A percentile compares a stretch with the other conserved stretches of the same genome.
Conservation (phyloP, 2,888 invertebrate species). For the Periphyllus acericola region DNA sequence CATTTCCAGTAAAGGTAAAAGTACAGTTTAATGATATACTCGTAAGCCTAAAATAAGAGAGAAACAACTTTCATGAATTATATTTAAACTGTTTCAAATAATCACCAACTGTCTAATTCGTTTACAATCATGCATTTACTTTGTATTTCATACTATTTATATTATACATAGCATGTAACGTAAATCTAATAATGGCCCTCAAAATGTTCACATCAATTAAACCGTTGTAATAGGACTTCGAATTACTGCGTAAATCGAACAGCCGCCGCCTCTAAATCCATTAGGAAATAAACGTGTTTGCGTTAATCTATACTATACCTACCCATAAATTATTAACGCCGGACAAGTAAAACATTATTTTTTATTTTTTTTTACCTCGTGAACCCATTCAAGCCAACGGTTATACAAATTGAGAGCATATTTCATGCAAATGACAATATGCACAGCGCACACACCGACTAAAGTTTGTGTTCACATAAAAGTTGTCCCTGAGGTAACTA, state of each 20-base stretch:
- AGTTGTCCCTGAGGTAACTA: conserved; percentile 1
- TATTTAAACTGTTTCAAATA: too few relatives aligned
- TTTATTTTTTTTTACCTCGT: not conserved
- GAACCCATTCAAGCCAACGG: not conserved
- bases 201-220: not conserved
- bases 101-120: too few relatives aligned
- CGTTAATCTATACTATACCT: not conserved
- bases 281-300: not conserved
- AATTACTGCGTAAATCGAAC: not conserved
- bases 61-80: too few relatives aligned
- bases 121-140: too few relatives aligned
- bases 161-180: too few relatives aligned
- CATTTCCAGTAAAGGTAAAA: too few relatives aligned
- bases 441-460: not conserved
- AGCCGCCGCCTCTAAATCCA: not conserved
- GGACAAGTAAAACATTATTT: not conserved
- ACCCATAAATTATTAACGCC: not conserved
- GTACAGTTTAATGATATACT: too few relatives aligned
- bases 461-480: conserved; percentile 2
- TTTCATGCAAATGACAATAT: conserved; percentile 3
- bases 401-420: not conserved
- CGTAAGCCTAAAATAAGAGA: too few relatives aligned
- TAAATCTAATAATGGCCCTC: not conserved
- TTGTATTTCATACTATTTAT: too few relatives aligned
- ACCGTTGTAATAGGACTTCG: not conserved